Percentiles rank a stretch among this genome's conserved stretches.
phyloP scores from a whole-genome alignment of 1,140 invertebrate species.

The Eriocheir sinensis region DNA sequence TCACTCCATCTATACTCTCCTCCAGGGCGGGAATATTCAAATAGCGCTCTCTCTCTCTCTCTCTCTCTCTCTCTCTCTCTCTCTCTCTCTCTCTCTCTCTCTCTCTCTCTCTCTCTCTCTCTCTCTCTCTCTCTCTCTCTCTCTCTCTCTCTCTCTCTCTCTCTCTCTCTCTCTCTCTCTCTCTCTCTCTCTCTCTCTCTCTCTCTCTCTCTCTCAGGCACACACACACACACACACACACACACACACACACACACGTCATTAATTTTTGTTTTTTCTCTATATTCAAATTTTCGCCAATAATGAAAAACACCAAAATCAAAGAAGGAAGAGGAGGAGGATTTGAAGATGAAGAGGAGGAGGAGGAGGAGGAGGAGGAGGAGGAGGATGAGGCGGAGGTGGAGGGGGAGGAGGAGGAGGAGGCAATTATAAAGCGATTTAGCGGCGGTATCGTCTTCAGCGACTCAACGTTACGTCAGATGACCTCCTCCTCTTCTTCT shows the following conservation, averaged over 20 bases:
- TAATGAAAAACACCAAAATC: too few relatives aligned
- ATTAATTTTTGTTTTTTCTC: too few relatives aligned
- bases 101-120: not conserved
- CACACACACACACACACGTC: not conserved
- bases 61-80: not conserved
- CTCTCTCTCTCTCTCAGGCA: not conserved
- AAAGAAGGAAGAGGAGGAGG: not conserved
- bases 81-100: not conserved
- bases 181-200: not conserved
- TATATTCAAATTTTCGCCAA: too few relatives aligned
- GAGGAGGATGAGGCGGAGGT: not conserved
- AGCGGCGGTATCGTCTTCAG: conserved; percentile 8
- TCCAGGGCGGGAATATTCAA: too few relatives aligned
- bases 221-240: too few relatives aligned
- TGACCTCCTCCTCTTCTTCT: not conserved
- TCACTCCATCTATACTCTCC: too few relatives aligned
- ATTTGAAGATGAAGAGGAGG: not conserved
- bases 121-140: not conserved
- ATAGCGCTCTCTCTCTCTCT: not conserved
- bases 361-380: conserved; percentile 29
- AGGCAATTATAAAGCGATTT: conserved; percentile 62
- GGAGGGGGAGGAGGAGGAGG: not conserved
- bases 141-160: too few relatives aligned
- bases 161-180: not conserved
- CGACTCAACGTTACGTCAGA: not conserved